Base-by-base conservation (phyloP, 2,888 invertebrate species). In the Zaprionus bogoriensis region DNA sequence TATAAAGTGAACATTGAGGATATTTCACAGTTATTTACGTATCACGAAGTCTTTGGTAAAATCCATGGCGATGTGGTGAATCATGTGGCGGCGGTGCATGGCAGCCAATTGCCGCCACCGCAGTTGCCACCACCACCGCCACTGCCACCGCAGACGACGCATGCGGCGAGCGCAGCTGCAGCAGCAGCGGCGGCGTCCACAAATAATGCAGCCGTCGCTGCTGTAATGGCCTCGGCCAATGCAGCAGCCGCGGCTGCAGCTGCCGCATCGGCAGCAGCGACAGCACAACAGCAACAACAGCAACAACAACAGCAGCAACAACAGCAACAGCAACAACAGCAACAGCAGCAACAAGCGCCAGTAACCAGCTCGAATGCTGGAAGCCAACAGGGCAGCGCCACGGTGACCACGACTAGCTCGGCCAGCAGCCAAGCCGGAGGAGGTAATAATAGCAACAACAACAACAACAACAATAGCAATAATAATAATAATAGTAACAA, bases 21-120 rank as follows among this genome's bases (percentile, higher is more conserved):
- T 87, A 93, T 96, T 53, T 96, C 96, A 74, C 96, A 96, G 87
- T 91, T 96, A 74, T 92, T 96, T 69, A 96, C 96, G 36, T 96
- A 96, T 91, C 96, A 96, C 88, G 96, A 96, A 91, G 96, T 96
- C 41, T 96, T 95, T 88, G 95, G 95, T 23, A 95, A 95, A 87
- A 90, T 95, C 50, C 91, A 91, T 63, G 90, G 91, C 60, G 91
- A 91, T 84, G 90, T 89, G 45, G 89, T 90, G 63, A 89, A 89
- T 74, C 90, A 90, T 61, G 94, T 89, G 70, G 85, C 89, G 47
- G 91, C 92, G 54, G 92, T 92, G 51, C 92, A 92, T 60, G 92
- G 92, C 45, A 85, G 82, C 9, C 82, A 82, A 46, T 57, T 88
- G 71, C 87, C 88, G 68, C 82, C 87, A 41, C 87, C 82, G 45